Conservation (phyloP, 2,888 invertebrate genomes). For the Hoplodrina blanda region DNA sequence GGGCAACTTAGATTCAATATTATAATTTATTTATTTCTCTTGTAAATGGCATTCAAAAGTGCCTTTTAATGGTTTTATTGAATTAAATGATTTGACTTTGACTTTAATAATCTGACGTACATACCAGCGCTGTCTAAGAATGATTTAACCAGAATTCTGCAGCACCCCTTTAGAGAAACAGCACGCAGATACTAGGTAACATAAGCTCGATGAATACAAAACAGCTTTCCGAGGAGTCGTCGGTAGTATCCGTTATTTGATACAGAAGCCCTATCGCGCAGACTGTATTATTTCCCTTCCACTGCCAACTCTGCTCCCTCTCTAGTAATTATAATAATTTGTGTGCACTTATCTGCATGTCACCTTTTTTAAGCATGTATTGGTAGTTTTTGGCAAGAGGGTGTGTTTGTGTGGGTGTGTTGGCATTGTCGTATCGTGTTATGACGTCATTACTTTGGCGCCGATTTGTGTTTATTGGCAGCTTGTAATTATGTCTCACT, state of each 20-base stretch:
- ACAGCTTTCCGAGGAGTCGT: conserved; percentile 55
- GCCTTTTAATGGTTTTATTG: too few relatives aligned
- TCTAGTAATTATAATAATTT: conserved; percentile 57
- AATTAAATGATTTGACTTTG: too few relatives aligned
- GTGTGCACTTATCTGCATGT: conserved; percentile 45
- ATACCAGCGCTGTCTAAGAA: background rate
- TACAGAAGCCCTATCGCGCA: conserved; percentile 74
- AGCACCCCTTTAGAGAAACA: conserved; percentile 17
- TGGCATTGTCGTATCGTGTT: conserved; percentile 38
- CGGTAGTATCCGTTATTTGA: conserved; percentile 64
- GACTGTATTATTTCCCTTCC: conserved; percentile 32
- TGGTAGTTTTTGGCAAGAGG: conserved; percentile 41
- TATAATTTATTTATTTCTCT: too few relatives aligned
- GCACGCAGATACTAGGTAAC: conserved; percentile 43
- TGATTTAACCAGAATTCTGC: conserved; percentile 25
- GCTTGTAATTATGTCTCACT: conserved; percentile 27
- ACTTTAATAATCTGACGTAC: too few relatives aligned
- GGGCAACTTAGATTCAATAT: too few relatives aligned
- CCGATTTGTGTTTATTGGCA: conserved; percentile 38
- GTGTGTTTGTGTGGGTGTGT: background rate
- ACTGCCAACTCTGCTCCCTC: conserved; percentile 41
- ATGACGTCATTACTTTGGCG: conserved; percentile 32
- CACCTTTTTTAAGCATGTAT: conserved; percentile 20
- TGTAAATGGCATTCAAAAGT: too few relatives aligned
- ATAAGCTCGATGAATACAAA: conserved; percentile 59